A percentile compares a stretch with the other conserved stretches of the same genome.
phyloP scores from a whole-genome alignment of 53 echinoderm and acorn worm species.

The Holothuria scabra region DNA sequence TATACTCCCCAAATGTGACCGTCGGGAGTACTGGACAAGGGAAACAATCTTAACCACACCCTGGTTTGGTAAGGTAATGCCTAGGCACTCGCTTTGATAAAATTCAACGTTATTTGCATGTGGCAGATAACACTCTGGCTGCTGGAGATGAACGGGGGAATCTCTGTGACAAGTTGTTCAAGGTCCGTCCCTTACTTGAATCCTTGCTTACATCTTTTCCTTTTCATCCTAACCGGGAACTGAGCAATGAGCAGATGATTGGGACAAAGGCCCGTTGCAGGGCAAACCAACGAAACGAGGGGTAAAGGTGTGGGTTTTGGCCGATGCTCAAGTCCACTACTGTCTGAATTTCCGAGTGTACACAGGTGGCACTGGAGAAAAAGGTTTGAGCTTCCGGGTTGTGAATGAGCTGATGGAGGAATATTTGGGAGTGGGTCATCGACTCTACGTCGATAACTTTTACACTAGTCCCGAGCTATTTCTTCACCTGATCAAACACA shows the following conservation, averaged over 20 bases:
- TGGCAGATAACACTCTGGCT: constrained; percentile 2
- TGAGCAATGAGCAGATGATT: constrained; percentile 36
- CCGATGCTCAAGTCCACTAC: constrained; percentile 7
- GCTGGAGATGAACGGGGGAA: not conserved
- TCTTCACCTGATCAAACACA: constrained; percentile 6
- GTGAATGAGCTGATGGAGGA: constrained; percentile 30
- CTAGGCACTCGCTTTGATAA: not conserved
- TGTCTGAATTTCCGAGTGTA: constrained; percentile 24
- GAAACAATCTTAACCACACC: not conserved
- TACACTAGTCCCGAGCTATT: constrained; percentile 26
- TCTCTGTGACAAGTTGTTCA: constrained; percentile 42
- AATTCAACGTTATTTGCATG: constrained; percentile 12
- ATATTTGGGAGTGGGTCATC: constrained; percentile 33
- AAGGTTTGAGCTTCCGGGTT: constrained; percentile 41
- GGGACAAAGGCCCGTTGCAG: constrained; percentile 35
- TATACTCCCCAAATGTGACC: not conserved
- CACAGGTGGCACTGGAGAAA: constrained; percentile 45
- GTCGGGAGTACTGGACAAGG: constrained; percentile 17
- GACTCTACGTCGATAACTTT: constrained; percentile 32
- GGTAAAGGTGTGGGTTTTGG: constrained; percentile 24
- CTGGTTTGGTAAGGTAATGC: constrained; percentile 29
- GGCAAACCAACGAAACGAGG: constrained; percentile 29
- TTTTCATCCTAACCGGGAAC: constrained; percentile 18
- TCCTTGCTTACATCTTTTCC: constrained; percentile 29
- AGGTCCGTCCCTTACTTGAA: constrained; percentile 48